A percentile compares a stretch with the other conserved stretches of the same genome.
phyloP scores from a whole-genome alignment of 2,888 invertebrate genomes.

The Agriopis marginaria region DNA sequence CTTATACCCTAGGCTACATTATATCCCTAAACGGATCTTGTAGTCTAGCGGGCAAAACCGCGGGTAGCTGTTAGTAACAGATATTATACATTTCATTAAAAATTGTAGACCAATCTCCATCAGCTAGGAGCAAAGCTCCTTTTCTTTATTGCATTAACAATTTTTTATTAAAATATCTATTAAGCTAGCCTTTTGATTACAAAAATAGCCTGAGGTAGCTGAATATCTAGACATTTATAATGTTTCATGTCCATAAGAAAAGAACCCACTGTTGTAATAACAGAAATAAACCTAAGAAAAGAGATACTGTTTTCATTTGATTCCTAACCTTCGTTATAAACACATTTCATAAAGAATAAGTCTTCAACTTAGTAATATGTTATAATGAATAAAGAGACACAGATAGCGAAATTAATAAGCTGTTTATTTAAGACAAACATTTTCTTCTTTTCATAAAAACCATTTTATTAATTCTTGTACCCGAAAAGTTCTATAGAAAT shows the following conservation, averaged over 20 bases:
- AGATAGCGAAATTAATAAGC: constrained; percentile 4
- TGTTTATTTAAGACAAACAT: constrained; percentile 1
- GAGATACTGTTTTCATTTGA: not conserved
- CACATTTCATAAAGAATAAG: too few relatives aligned
- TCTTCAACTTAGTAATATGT: not conserved
- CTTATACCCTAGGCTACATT: too few relatives aligned
- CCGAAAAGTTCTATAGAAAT: constrained; percentile 49
- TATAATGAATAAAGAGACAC: not conserved
- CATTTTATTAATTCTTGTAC: constrained; percentile 43
- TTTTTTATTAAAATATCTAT: constrained; percentile 12
- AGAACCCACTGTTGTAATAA: not conserved
- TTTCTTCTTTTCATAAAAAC: constrained; percentile 28
- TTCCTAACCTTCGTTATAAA: not conserved
- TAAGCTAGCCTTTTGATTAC: not conserved
- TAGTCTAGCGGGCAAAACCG: not conserved
- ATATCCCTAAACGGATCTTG: too few relatives aligned
- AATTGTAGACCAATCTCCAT: not conserved
- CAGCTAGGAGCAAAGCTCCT: not conserved
- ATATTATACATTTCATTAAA: constrained; percentile 1
- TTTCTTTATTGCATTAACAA: not conserved
- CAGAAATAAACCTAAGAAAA: not conserved
- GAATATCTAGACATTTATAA: constrained; percentile 6
- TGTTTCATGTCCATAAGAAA: constrained; percentile 2
- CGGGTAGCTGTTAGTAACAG: not conserved
- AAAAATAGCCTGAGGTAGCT: not conserved